Evolutionary conservation across 2,888 invertebrate genomes (phyloP), one percentile per base, ranked within the genome.

Genomic region (Craniophora ligustri): DNA sequence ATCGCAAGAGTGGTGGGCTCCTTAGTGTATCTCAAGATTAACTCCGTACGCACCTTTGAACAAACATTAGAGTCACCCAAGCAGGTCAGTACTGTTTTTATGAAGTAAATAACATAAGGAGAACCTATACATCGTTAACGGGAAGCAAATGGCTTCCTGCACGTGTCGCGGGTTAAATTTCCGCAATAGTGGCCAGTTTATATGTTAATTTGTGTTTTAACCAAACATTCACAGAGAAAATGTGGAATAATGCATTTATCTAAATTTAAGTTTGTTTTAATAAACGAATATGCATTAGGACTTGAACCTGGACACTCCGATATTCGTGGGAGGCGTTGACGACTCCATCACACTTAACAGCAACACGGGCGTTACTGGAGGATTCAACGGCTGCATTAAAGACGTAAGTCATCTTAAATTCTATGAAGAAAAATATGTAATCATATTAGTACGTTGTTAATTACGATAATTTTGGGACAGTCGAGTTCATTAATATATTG

Each of bases 321-420:
- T 98, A 57, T 99, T 96, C 79, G 94, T 99, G 48, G 99, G 98
- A 26, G 98, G 98, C n/a, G 96, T 97, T 11, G 97, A 98, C 80
- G 95, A 95, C 46, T 82, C 84, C 0, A 94, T 94, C 41, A 92
- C 96, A 2, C 88, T 98, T 0, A 96, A 97, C 78, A 94, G 95
- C 46, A 95, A 96, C 66, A 95, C 96, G 0, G 97, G 96, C 32
- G 96, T 98, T 1, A 90, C 94, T 0, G 93, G 94, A 30, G 97
- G 98, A 19, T 98, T 99, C 86, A 95, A 95, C 70, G 99, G 99
- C 46, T 99, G 99, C 87, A 95, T 99, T 46, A 96, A 97, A 42
- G 96, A 97, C 84, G 98, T 98, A 91, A 94, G 94, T 79, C 2
- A 38, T 39, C 15, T 15, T n/a, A 28, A 40, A 23, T 36, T n/a